Conservation (phyloP, 2,888 invertebrate species). For the Hydroisotoma schaefferi region DNA sequence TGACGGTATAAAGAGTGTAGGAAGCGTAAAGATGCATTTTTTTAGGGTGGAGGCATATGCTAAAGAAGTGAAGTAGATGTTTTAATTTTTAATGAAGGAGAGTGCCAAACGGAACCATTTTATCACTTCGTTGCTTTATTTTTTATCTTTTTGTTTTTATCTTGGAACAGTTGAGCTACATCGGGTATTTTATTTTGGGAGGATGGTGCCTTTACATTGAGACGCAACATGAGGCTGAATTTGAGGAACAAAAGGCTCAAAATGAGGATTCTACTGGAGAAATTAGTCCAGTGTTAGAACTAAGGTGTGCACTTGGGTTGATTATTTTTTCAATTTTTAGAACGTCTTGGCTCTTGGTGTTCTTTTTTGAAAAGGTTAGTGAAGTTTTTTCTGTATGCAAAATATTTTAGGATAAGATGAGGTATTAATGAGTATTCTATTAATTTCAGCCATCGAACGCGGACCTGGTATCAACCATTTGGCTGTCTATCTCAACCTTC, state of each 20-base stretch:
- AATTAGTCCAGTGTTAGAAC: constrained; percentile 3
- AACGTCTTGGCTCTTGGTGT: not conserved
- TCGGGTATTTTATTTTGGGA: constrained; percentile 4
- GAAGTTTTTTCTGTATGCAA: not conserved
- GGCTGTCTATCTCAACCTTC: constrained; percentile 8
- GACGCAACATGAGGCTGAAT: constrained; percentile 5
- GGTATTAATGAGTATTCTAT: no score
- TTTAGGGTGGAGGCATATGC: no score
- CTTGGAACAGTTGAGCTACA: constrained; percentile 1
- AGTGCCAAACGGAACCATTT: no score
- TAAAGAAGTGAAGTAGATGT: no score
- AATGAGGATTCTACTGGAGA: not conserved
- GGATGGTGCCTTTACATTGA: constrained; percentile 2
- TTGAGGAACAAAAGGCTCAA: constrained; percentile 1
- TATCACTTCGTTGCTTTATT: not conserved
- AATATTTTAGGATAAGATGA: not conserved
- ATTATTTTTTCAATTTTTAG: not conserved
- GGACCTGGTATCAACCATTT: constrained; percentile 7
- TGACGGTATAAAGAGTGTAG: no score
- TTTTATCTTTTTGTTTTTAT: not conserved
- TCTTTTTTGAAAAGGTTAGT: constrained; percentile 6
- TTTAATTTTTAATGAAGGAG: no score
- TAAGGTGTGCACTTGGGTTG: not conserved
- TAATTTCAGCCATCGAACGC: not conserved
- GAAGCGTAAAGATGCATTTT: no score